These are phyloP conservation scores for Pantala flavescens DNA, from an alignment of 1,140 invertebrate genomes.

Conservation along the genomic window DNA sequence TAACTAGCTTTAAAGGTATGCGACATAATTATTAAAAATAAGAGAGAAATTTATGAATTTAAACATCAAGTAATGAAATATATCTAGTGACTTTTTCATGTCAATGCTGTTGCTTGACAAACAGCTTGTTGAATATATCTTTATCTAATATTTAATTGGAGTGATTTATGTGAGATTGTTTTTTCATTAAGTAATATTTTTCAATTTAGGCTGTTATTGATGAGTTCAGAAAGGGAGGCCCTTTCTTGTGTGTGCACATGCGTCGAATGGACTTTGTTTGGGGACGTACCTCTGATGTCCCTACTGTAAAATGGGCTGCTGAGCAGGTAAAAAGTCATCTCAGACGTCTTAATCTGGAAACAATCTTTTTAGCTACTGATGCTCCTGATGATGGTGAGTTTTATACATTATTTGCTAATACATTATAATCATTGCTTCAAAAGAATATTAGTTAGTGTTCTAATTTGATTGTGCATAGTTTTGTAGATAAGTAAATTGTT, in stretches of 20 bases:
- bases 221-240: slow-evolving; percentile 47
- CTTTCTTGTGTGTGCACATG: slow-evolving; percentile 72
- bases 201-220: no score
- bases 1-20: no score
- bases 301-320: slow-evolving; percentile 57
- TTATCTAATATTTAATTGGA: no score
- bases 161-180: slow-evolving; percentile 19
- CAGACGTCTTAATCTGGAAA: slow-evolving; percentile 45
- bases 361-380: slow-evolving; percentile 78
- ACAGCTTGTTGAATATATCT: no score
- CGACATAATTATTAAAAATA: no score
- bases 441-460: no score
- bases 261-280: slow-evolving; percentile 72
- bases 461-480: no score
- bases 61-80: no score
- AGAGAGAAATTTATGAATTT: no score
- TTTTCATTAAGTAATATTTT: slow-evolving; percentile 32
- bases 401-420: slow-evolving; percentile 6
- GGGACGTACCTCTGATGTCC: slow-evolving; percentile 53
- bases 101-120: no score
- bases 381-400: slow-evolving; percentile 39
- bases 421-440: slow-evolving; percentile 11
- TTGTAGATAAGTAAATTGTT: no score
- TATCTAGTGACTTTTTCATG: no score
- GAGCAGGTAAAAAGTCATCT: slow-evolving; percentile 54